Base-by-base conservation (phyloP, 2,888 invertebrate species). In the Myopa tessellatipennis region DNA sequence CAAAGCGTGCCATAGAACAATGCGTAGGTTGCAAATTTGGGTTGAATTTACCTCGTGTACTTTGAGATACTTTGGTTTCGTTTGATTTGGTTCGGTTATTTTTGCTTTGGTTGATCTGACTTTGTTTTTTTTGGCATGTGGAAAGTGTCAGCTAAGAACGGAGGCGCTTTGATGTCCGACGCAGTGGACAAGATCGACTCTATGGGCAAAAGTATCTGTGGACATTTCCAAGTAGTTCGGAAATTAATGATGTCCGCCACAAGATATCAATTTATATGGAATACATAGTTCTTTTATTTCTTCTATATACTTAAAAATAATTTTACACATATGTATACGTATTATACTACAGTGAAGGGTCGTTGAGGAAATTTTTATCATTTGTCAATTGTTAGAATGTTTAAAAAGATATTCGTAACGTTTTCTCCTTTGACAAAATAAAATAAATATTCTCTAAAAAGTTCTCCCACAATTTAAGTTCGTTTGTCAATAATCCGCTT, bases 71-170 rank as follows among this genome's bases (percentile, higher is more conserved):
- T 1, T 8, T 10, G 18, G 26, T 26, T 61, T 4, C 8, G 26
- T 58, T n/a, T 58, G 16, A 16, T 68, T n/a, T 36, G n/a, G 18
- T 36, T 38, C 52, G 14, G 45, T 12, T 69, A 34, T 10, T 45
- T 1, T 8, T 10, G 18, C 4, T 26, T n/a, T 58, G 16, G 16
- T 68, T 45, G 14, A 16, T 61, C 6, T 45, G 26, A 16, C 5
- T 75, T 75, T 38, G n/a, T 75, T 26, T 5, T 67, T 74, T 74
- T 77, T 80, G 80, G 78, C 80, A 81, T 81, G 80, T 77, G 80
- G 75, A 79, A 73, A 73, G 76, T 79, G 80, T 80, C 80, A 78
- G n/a, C 36, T 38, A 65, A 58, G 38, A 7, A 67, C 34, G 55
- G 65, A 74, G 14, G 36, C 36, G 34, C 70, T 26, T 65, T 26